These are phyloP conservation scores for Penaeus japonicus DNA, from an alignment of 1,140 invertebrate genomes.

Conservation along the genomic window DNA sequence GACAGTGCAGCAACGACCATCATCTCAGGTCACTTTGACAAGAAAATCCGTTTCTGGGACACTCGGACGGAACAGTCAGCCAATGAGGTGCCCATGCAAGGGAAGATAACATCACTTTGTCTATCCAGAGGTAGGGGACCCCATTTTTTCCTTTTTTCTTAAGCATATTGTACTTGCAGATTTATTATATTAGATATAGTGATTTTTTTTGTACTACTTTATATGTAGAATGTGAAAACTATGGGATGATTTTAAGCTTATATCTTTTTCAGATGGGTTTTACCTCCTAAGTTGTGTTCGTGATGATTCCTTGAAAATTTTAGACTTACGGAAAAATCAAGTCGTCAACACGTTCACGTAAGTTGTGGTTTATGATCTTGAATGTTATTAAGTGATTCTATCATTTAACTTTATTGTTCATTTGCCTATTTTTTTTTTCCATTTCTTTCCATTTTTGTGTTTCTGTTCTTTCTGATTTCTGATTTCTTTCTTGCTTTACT, in stretches of 20 bases:
- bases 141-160: neutral
- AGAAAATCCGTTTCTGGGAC: conserved; percentile 96
- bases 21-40: conserved; percentile 97
- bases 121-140: conserved; percentile 74
- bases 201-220: neutral
- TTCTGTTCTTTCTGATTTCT: too few relatives aligned
- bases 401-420: neutral
- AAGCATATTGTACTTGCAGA: neutral
- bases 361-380: conserved; percentile 60
- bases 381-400: too few relatives aligned
- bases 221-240: neutral
- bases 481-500: too few relatives aligned
- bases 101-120: conserved; percentile 94
- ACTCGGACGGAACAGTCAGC: conserved; percentile 68
- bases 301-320: conserved; percentile 92
- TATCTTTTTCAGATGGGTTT: conserved; percentile 74
- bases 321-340: conserved; percentile 87
- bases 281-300: conserved; percentile 89
- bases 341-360: conserved; percentile 89
- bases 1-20: conserved; percentile 77
- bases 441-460: neutral
- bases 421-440: neutral
- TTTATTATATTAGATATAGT: neutral
- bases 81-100: conserved; percentile 83
- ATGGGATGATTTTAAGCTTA: neutral